Base-by-base conservation (phyloP, 2,888 invertebrate genomes). In the Caenorhabditis zanzibari region DNA sequence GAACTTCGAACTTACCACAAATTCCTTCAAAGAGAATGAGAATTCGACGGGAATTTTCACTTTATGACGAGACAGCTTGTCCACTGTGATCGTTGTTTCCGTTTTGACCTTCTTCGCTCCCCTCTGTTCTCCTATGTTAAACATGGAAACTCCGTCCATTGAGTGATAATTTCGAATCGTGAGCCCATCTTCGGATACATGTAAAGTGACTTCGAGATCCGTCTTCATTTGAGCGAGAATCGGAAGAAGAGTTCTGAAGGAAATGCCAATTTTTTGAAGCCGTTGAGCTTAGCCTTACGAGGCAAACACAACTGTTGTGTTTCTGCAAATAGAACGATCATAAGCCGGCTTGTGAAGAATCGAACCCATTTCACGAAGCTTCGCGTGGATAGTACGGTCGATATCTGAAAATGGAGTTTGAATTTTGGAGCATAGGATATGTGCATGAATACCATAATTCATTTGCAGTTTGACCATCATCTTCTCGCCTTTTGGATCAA, bases 381-480 rank as follows among this genome's bases (percentile, higher is more conserved):
- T 82, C 22, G 76, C 81, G 35, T 85, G 59, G 19, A 87, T 68
- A 10, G 54, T 84, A 54, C 81, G 61, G n/a, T 69, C 58, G 35
- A 82, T 64, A 66, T 84, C 86, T 86, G 73, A 58, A 86, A 12
- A n/a, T n/a, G n/a, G n/a, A n/a, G n/a, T n/a, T n/a, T n/a, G n/a
- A n/a, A n/a, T n/a, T n/a, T n/a, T n/a, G n/a, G n/a, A n/a, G n/a
- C 38, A 12, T 38, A 38, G 38, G 2, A 10, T 2, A 38, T 38
- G n/a, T n/a, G n/a, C 2, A 26, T 49, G 32, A 12, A 44, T 24
- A 72, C 76, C 83, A n/a, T 75, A 75, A 22, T 83, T 83, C 69
- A 83, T 61, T 32, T 61, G 66, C 12, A 83, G 14, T 12, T 79
- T 79, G 12, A 79, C 79, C 5, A 28, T 28, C 83, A 83, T 71